Evolutionary conservation across 2,113 vertebrate species (phyloP).

Genomic region (Sinocyclocheilus rhinocerous): DNA sequence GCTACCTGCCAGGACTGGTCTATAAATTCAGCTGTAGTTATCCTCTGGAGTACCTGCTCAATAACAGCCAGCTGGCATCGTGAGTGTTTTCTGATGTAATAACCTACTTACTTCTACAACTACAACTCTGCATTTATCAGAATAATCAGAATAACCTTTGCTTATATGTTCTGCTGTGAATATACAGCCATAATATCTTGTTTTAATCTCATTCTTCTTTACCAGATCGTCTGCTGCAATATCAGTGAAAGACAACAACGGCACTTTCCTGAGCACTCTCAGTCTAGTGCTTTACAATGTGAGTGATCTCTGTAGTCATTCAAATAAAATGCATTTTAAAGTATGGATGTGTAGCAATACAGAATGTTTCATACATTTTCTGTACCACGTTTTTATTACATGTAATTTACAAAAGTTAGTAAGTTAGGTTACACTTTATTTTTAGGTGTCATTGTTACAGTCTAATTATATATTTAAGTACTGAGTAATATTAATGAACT

Average conservation of each 20-base stretch:
- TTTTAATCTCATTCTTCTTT: constrained; percentile 51
- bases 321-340: not conserved
- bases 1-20: constrained; percentile 93
- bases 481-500: too few relatives aligned
- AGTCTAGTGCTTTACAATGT: constrained; percentile 95
- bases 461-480: too few relatives aligned
- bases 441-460: too few relatives aligned
- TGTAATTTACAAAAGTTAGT: too few relatives aligned
- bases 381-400: not conserved
- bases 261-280: constrained; percentile 96
- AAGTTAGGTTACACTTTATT: too few relatives aligned
- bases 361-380: not conserved
- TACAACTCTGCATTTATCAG: not conserved
- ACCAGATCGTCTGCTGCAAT: constrained; percentile 92
- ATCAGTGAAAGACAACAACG: constrained; percentile 93
- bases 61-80: constrained; percentile 96
- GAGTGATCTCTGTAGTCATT: constrained; percentile 66
- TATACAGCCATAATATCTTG: not conserved
- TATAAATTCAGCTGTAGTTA: constrained; percentile 99
- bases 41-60: constrained; percentile 95
- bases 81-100: constrained; percentile 74
- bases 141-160: not conserved
- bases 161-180: constrained; percentile 2
- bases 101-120: not conserved
- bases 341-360: not conserved